Conservation (phyloP, 2,113 vertebrate species). For the Silurus asotus region DNA sequence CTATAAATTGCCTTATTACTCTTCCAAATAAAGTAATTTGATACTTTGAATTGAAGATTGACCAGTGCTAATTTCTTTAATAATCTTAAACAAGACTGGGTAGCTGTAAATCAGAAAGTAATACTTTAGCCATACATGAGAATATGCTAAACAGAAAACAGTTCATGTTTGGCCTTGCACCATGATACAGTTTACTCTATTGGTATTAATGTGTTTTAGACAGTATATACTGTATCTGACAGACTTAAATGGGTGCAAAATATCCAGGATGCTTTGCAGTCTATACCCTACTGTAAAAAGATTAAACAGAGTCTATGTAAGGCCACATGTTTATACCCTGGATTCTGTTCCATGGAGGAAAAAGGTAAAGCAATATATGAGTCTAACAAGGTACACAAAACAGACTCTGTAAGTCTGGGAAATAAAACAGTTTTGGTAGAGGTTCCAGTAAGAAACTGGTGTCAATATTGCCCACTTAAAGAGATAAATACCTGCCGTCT, state of each 20-base stretch:
- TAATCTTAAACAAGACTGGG: not conserved
- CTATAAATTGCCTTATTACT: not conserved
- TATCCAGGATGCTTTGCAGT: conserved; percentile 1
- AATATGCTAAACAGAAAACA: conserved; percentile 22
- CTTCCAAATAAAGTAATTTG: not conserved
- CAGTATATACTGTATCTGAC: not conserved
- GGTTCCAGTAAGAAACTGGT: not conserved
- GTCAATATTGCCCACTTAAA: not conserved
- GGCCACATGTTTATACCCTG: not conserved
- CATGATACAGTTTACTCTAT: not conserved
- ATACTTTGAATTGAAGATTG: not conserved
- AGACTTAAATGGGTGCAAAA: not conserved
- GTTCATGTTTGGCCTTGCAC: not conserved
- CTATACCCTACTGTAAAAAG: not conserved
- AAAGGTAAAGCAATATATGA: not conserved
- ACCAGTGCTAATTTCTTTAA: not conserved
- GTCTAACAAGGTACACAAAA: not conserved
- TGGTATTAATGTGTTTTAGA: not conserved
- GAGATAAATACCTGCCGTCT: not conserved
- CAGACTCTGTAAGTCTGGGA: not conserved
- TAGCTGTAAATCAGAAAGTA: not conserved
- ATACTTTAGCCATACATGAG: not conserved
- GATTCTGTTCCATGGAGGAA: not conserved
- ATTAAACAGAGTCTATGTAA: not conserved
- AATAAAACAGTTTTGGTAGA: not conserved